phyloP scores from a whole-genome alignment of 1,140 invertebrate species.

The Plectrocnemia conspersa region DNA sequence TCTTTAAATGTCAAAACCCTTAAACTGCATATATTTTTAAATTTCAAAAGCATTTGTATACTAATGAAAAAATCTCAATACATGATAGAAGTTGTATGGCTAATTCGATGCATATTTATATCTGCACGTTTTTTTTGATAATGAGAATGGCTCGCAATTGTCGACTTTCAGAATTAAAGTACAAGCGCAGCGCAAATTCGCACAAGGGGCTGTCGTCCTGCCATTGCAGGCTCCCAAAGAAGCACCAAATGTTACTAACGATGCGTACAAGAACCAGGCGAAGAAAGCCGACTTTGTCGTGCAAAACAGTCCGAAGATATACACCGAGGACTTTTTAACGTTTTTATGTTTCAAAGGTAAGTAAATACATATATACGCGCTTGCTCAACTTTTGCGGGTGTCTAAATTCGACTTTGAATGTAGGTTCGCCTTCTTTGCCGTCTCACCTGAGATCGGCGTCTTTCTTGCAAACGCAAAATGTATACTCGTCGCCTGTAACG shows the following conservation, averaged over 20 bases:
- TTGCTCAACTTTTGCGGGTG: background rate
- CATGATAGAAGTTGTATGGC: no score
- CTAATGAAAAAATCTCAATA: no score
- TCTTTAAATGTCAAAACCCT: no score
- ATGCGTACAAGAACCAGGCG: slow-evolving; percentile 46
- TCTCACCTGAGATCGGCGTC: slow-evolving; percentile 1
- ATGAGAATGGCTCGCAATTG: no score
- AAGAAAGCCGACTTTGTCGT: slow-evolving; percentile 36
- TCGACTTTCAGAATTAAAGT: slow-evolving; percentile 71
- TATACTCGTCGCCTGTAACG: background rate
- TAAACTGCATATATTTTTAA: no score
- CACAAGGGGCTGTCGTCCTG: slow-evolving; percentile 63
- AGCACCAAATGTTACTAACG: slow-evolving; percentile 57
- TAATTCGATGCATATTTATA: no score
- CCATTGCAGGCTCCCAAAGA: slow-evolving; percentile 35
- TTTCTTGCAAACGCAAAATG: slow-evolving; percentile 12
- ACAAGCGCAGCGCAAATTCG: slow-evolving; percentile 88
- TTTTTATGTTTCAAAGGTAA: slow-evolving; percentile 82
- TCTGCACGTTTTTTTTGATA: no score
- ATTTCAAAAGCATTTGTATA: no score
- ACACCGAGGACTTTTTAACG: slow-evolving; percentile 84
- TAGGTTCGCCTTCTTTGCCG: slow-evolving; percentile 15
- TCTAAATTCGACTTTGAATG: background rate
- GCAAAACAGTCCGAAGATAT: slow-evolving; percentile 46
- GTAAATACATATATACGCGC: background rate